Conservation (phyloP, 2,113 vertebrate species). For the Oncorhynchus nerka region DNA sequence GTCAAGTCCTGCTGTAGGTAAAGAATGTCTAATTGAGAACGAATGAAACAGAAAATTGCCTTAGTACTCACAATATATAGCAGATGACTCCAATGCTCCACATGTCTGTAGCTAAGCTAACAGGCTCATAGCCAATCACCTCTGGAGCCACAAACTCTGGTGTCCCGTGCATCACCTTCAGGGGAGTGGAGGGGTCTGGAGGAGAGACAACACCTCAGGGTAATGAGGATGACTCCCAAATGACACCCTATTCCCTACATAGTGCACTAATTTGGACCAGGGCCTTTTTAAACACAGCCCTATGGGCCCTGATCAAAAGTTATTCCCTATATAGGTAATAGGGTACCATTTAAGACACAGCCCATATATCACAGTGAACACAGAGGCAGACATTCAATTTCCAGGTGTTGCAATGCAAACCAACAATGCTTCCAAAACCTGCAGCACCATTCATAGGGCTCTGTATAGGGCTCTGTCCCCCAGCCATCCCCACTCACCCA, state of each 20-base stretch:
- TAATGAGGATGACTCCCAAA: background rate
- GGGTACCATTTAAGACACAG: too few relatives aligned
- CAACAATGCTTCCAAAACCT: too few relatives aligned
- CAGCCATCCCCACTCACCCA: constrained; percentile 68
- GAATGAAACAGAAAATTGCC: background rate
- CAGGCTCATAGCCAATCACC: constrained; percentile 82
- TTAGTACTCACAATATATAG: constrained; percentile 81
- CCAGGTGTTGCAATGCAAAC: too few relatives aligned
- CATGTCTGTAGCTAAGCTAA: constrained; percentile 78
- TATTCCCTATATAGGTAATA: too few relatives aligned
- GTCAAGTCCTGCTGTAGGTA: background rate
- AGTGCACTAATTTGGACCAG: too few relatives aligned
- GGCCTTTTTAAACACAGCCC: too few relatives aligned
- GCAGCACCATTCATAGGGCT: too few relatives aligned
- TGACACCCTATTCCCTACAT: too few relatives aligned
- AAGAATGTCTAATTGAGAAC: background rate
- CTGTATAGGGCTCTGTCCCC: background rate
- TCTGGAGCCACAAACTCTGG: constrained; percentile 90
- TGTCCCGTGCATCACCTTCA: constrained; percentile 85
- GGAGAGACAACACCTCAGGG: constrained; percentile 1
- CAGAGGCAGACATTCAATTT: too few relatives aligned
- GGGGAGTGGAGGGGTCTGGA: constrained; percentile 66
- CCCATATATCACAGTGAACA: too few relatives aligned
- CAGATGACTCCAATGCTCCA: constrained; percentile 90
- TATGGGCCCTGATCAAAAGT: too few relatives aligned